Evolutionary conservation across 2,113 vertebrate genomes (phyloP).

Genomic region (Taurulus bubalis): DNA sequence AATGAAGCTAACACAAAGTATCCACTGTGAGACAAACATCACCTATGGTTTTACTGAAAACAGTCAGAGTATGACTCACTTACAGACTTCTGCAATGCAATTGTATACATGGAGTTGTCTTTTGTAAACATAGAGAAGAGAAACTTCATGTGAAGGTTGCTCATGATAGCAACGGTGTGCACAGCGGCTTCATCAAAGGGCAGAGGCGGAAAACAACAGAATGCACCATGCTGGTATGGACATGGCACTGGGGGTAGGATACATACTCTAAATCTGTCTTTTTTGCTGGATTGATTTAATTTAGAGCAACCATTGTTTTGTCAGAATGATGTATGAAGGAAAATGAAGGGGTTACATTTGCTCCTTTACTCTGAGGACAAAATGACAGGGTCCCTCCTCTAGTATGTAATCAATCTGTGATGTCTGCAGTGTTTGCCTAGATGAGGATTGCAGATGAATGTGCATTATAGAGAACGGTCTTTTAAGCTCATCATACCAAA

Average conservation of each 20-base stretch:
- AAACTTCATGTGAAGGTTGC: background rate
- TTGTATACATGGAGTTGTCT: background rate
- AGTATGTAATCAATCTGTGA: background rate
- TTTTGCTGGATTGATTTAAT: background rate
- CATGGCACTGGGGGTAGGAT: background rate
- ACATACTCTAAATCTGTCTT: background rate
- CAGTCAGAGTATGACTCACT: slow-evolving; percentile 20
- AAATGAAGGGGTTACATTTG: background rate
- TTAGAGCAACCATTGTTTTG: background rate
- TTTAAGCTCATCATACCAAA: background rate
- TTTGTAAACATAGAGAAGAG: background rate
- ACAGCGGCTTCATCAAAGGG: background rate
- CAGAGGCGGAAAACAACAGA: background rate
- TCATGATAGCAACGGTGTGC: background rate
- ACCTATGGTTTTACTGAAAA: slow-evolving; percentile 43
- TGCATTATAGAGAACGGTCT: background rate
- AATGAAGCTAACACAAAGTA: slow-evolving; percentile 49
- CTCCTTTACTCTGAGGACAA: background rate
- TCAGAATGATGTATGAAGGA: background rate
- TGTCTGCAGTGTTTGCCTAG: background rate
- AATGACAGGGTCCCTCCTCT: background rate
- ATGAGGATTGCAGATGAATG: background rate
- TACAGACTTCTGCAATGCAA: background rate
- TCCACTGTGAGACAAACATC: slow-evolving; percentile 50
- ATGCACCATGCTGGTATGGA: background rate